Evolutionary conservation across 2,113 vertebrate genomes (phyloP), one percentile per base, ranked within the genome.

Genomic region (Dolichotis patagonum): DNA sequence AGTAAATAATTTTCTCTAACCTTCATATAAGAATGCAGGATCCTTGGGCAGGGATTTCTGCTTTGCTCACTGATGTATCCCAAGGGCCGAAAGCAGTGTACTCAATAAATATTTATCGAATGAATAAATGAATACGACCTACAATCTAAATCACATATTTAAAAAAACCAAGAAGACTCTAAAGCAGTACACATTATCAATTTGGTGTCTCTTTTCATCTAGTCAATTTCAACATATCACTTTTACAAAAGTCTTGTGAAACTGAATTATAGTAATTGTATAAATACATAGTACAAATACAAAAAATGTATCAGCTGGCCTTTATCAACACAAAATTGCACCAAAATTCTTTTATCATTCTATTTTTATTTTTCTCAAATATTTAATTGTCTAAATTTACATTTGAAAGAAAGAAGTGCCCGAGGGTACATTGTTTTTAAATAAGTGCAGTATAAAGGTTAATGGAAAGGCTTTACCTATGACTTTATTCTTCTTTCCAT

Each of bases 401-500:
- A 90, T 22, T 19, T 78, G 30, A 91, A 86, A 88, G 71, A 95
- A 92, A 90, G 65, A n/a, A 35, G 7, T 41, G 58, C 24, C 71
- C 58, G 13, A 13, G 10, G 73, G 32, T 14, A 89, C 1, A 4
- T 14, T 58, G 54, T 95, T 80, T n/a, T 22, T 63, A 62, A 62
- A 32, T 12, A 65, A 91, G 86, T 85, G 4, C 49, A 91, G 63
- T 65, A 1, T 24, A 58, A 35, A 71, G 32, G 65, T 52, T 46
- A 80, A 35, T 7, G 10, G 69, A 96, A 97, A 97, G 60, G 26
- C 41, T 96, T 91, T 99, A 99, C 99, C 99, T 98, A 99, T 99
- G 83, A 99, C 99, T 99, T 99, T 99, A 98, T 99, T 99, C 98
- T 99, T 99, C 98, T 99, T 99, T 65, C 99, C 99, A 83, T 99